These are phyloP conservation scores for Gallinago undulata DNA, from an alignment of 2,113 vertebrate species.

Conservation along the genomic window DNA sequence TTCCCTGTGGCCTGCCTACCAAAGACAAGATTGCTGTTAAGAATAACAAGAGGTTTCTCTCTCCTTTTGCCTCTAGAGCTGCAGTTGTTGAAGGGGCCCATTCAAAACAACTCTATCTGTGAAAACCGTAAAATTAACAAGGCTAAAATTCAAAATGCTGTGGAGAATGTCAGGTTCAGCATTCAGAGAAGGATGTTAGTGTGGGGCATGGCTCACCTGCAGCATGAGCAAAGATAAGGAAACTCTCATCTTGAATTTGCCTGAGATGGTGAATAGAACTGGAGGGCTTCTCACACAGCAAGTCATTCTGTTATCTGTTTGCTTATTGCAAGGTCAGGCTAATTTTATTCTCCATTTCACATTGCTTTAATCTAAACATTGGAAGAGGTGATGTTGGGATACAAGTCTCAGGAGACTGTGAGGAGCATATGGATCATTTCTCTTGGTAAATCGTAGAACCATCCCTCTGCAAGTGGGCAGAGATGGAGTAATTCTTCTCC, in stretches of 20 bases:
- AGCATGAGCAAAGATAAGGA: conserved; percentile 61
- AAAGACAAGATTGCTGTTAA: background rate
- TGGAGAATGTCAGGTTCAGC: conserved; percentile 45
- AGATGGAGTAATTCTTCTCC: background rate
- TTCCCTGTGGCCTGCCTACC: background rate
- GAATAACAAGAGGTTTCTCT: background rate
- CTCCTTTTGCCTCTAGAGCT: background rate
- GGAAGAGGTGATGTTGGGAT: conserved; percentile 14
- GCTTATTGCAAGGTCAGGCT: conserved; percentile 50
- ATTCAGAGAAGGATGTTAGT: conserved; percentile 48
- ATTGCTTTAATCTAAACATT: conserved; percentile 20
- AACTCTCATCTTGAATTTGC: background rate
- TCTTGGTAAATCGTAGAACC: background rate
- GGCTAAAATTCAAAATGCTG: background rate
- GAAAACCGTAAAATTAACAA: background rate
- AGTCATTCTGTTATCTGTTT: conserved; percentile 57
- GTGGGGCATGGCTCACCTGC: conserved; percentile 37
- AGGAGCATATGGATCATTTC: conserved; percentile 9
- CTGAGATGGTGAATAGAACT: conserved; percentile 24
- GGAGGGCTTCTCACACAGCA: conserved; percentile 49
- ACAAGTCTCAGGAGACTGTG: background rate
- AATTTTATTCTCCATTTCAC: conserved; percentile 25
- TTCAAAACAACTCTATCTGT: background rate
- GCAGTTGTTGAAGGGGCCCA: background rate
- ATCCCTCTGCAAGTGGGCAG: background rate